Base-by-base conservation (phyloP, 2,888 invertebrate genomes). In the Miltochrista miniata region DNA sequence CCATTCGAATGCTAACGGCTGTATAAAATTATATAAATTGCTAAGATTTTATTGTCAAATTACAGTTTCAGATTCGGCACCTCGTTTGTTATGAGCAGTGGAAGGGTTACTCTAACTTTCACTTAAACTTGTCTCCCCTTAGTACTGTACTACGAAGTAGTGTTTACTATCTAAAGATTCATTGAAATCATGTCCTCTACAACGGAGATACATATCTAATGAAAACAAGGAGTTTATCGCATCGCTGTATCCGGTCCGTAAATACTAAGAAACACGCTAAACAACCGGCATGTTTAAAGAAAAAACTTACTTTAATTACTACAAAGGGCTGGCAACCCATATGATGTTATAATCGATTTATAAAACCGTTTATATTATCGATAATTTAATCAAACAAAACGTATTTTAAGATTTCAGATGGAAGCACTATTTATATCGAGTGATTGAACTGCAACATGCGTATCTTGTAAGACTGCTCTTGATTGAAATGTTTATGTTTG, bases 21-120 rank as follows among this genome's bases (percentile, higher is more conserved):
- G 80, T 81, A 87, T 83, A 80, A 86, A 90, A 90, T 90, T 90
- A 90, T 89, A 89, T 87, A 87, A 88, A 89, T 85, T 76, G 81
- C 81, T 77, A 76, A 79, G 79, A 81, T 86, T 88, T 87, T 85
- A 87, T 85, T 82, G 80, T 72, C 71, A 74, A 82, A 88, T 87
- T 85, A 83, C 81, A 81, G 83, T 85, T 82, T 82, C 70, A 78
- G 79, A 85, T 83, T 83, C 79, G 76, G 76, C 85, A 85, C 83
- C 78, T 82, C 73, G 65, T 79, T 71, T 61, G 63, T 70, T 68
- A 68, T 65, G 29, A 53, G 65, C 69, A 67, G 56, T 35, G 50
- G 57, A 76, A 78, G 77, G 81, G 79, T 74, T 78, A 58, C 62
- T 55, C 36, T 55, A 31, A 48, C 51, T 43, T 44, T 45, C 54